Evolutionary conservation across 2,113 vertebrate genomes (phyloP), one percentile per base, ranked within the genome.

Genomic region (Sigmodon hispidus): DNA sequence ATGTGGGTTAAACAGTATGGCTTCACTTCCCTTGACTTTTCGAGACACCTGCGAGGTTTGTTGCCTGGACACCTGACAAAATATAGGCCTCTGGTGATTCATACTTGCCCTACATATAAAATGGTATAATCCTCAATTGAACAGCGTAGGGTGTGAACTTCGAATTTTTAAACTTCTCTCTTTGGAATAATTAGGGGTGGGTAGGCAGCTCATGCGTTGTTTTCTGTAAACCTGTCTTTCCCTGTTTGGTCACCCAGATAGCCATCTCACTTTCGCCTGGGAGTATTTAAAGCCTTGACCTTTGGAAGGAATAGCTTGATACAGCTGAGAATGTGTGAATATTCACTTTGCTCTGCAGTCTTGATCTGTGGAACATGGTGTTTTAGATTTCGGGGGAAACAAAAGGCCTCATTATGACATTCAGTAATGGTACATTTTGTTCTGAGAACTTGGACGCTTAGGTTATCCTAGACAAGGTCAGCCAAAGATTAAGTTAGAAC

Each of bases 341-440:
- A 72, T 92, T 89, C 96, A 29, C 72, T 40, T 50, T 90, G 24
- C 43, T 87, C 52, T 9, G 45, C 9, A 34, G 45, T 95, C 96
- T 75, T 79, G 91, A 75, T 90, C 95, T 89, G 69, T 93, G 61
- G 70, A 97, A 94, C 91, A 93, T 87, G 48, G 2, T 55, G 21
- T 81, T 96, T 89, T 80, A 72, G 90, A 97, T 76, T 21, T 10
- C 73, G 84, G 22, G 63, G 94, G 90, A 65, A 70, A 86, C 4
- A 40, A 69, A 95, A 79, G 91, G 40, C 75, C 79, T 43, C 76
- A 72, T 81, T 45, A 70, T 81, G 61, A 89, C 36, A 29, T 48
- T 92, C 81, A 72, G 87, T 45, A 50, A 95, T 43, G 50, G 94
- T 43, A 83, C 85, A 63, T 97, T 96, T 96, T 90, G 69, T 96